These are phyloP conservation scores for Drosophila kanekoi DNA, from an alignment of 2,888 invertebrate species.

Conservation along the genomic window DNA sequence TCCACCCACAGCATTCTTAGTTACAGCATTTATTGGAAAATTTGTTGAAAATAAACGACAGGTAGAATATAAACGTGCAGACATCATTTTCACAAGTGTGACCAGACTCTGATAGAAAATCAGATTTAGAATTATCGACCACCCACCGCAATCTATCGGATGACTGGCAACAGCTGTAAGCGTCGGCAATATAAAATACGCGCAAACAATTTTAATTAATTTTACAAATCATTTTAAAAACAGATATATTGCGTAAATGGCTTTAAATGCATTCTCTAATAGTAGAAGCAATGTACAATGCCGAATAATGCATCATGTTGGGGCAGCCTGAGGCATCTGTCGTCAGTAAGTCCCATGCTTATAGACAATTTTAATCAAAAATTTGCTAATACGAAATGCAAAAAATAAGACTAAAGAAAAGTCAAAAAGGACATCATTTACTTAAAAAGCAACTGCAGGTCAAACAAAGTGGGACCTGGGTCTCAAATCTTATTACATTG, in stretches of 20 bases:
- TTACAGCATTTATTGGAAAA: slow-evolving; percentile 54
- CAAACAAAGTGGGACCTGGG: background rate
- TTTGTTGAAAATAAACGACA: slow-evolving; percentile 80
- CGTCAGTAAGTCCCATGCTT: slow-evolving; percentile 6
- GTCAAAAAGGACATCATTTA: background rate
- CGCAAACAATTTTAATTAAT: slow-evolving; percentile 20
- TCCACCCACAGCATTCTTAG: slow-evolving; percentile 79
- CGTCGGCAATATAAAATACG: slow-evolving; percentile 18
- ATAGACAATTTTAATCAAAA: slow-evolving; percentile 6
- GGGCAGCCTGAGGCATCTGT: background rate
- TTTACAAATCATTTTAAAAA: background rate
- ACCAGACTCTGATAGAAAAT: background rate
- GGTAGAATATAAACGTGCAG: slow-evolving; percentile 50
- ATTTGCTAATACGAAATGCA: background rate
- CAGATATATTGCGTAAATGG: background rate
- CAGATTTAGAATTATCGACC: slow-evolving; percentile 13
- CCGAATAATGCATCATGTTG: background rate
- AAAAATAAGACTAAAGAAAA: background rate
- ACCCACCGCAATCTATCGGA: slow-evolving; percentile 12
- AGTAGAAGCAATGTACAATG: background rate
- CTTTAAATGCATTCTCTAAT: background rate
- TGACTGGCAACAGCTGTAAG: slow-evolving; percentile 35
- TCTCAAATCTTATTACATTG: background rate
- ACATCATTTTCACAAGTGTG: slow-evolving; percentile 54
- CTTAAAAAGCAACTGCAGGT: background rate